phyloP scores from a whole-genome alignment of 2,113 vertebrate genomes.

The Atractosteus spatula region DNA sequence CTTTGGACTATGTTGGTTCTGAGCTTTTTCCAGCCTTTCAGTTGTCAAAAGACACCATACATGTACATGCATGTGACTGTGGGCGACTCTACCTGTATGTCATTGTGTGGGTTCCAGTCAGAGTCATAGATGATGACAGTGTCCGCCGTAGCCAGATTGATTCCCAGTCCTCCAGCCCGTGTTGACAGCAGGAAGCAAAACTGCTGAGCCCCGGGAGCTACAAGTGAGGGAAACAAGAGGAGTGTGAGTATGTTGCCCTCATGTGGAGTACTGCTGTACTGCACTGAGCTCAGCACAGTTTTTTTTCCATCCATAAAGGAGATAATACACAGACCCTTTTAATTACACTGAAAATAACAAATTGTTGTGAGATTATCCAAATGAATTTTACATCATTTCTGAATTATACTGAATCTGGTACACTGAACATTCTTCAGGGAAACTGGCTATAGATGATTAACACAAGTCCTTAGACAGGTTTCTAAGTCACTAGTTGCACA shows the following conservation, averaged over 20 bases:
- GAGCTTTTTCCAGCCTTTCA: too few relatives aligned
- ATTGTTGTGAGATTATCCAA: not conserved
- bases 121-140: constrained; percentile 97
- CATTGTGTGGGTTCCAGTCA: constrained; percentile 98
- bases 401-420: too few relatives aligned
- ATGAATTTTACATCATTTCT: not conserved
- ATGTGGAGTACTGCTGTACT: constrained; percentile 2
- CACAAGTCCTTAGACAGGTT: too few relatives aligned
- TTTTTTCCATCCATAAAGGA: too few relatives aligned
- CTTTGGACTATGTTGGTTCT: too few relatives aligned
- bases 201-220: constrained; percentile 96
- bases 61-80: not conserved
- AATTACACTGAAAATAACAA: too few relatives aligned
- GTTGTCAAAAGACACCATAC: too few relatives aligned
- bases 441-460: too few relatives aligned
- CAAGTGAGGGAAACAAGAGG: constrained; percentile 23
- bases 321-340: too few relatives aligned
- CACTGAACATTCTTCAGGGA: too few relatives aligned
- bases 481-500: too few relatives aligned
- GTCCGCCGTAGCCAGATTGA: constrained; percentile 94
- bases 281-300: not conserved
- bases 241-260: constrained; percentile 15
- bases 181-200: constrained; percentile 98
- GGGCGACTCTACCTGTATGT: constrained; percentile 82
- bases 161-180: constrained; percentile 91